Conservation (phyloP, 2,888 invertebrate species). For the Papilio gigon region DNA sequence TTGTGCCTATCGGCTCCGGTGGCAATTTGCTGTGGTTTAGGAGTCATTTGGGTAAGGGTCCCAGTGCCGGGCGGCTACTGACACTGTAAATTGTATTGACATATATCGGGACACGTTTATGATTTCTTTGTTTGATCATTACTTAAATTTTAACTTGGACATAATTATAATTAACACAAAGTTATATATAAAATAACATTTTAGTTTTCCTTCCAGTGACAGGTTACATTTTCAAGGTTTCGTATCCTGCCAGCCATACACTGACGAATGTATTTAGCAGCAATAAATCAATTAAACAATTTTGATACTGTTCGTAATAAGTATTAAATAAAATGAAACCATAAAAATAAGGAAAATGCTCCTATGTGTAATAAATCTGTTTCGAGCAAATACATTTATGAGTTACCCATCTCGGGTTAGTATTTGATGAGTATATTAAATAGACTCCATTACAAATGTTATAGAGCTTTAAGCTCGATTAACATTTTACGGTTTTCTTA, state of each 20-base stretch:
- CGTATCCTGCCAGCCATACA: neutral
- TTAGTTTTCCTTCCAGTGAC: neutral
- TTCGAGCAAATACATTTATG: neutral
- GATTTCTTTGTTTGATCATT: conserved; percentile 35
- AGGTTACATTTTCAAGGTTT: neutral
- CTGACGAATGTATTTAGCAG: neutral
- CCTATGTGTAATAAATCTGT: neutral
- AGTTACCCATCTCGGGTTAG: neutral
- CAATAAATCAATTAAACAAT: neutral
- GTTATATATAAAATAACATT: neutral
- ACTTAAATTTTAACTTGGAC: conserved; percentile 3
- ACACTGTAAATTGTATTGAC: conserved; percentile 8
- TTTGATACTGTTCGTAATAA: neutral
- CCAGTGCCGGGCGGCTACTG: neutral
- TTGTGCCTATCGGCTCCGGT: conserved; percentile 20
- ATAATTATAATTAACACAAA: neutral
- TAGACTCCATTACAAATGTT: neutral
- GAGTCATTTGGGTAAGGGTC: conserved; percentile 35
- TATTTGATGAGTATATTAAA: conserved; percentile 5
- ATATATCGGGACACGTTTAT: neutral
- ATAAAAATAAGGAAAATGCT: too few species aligned
- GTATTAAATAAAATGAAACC: neutral
- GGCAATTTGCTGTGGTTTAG: conserved; percentile 24
- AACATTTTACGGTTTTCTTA: neutral
- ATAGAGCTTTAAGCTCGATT: neutral